Conservation (phyloP, 2,888 invertebrate species). For the Caenorhabditis sp. region DNA sequence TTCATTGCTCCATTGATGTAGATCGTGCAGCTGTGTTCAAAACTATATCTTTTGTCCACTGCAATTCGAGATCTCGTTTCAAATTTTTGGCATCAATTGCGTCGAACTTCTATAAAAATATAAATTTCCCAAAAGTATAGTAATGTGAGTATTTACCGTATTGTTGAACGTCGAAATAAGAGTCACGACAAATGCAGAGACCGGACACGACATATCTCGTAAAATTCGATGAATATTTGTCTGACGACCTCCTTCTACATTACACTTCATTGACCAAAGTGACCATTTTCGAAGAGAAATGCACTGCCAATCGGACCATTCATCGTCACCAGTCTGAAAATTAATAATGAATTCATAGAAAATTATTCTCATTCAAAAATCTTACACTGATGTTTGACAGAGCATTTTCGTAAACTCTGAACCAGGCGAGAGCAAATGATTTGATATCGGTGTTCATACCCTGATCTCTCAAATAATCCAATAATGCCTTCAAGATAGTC, state of each 20-base stretch:
- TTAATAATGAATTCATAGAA: background rate
- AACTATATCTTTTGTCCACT: background rate
- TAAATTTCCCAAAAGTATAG: too few species aligned
- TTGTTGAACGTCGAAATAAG: conserved; percentile 17
- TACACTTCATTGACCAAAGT: conserved; percentile 32
- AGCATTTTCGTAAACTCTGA: conserved; percentile 35
- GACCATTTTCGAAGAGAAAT: conserved; percentile 33
- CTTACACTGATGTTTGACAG: conserved; percentile 21
- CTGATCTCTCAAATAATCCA: conserved; percentile 15
- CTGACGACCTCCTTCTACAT: conserved; percentile 32
- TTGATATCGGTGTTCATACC: conserved; percentile 23
- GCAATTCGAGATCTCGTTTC: background rate
- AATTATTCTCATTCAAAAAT: background rate
- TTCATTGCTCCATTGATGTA: background rate
- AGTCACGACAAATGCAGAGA: conserved; percentile 25
- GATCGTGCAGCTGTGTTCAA: background rate
- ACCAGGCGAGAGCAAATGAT: conserved; percentile 33
- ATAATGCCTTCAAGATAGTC: conserved; percentile 17
- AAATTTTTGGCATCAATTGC: conserved; percentile 11
- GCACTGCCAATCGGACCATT: conserved; percentile 30
- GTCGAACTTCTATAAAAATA: conserved; percentile 29
- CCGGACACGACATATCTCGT: conserved; percentile 25
- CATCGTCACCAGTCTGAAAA: conserved; percentile 2
- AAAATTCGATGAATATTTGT: conserved; percentile 20
- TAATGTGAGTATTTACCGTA: too few species aligned